phyloP scores from a whole-genome alignment of 2,113 vertebrate species.

The Mungos mungo region DNA sequence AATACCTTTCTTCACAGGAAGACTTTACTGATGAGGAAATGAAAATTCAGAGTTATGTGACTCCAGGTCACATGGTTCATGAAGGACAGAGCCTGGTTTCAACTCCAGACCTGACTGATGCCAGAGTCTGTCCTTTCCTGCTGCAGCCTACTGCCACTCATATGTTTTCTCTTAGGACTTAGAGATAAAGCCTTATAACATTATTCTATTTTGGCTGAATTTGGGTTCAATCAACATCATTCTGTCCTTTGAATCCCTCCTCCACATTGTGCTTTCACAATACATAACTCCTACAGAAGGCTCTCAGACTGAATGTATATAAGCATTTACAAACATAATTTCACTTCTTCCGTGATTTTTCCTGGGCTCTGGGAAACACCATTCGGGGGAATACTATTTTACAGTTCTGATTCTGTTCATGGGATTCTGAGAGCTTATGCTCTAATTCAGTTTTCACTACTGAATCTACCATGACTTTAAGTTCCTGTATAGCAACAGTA shows the following conservation, averaged over 20 bases:
- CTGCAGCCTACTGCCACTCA: accelerated
- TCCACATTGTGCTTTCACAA: not conserved
- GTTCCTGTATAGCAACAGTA: not conserved
- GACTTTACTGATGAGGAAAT: not conserved
- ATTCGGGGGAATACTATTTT: not conserved
- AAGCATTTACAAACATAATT: not conserved
- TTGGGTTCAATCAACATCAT: not conserved
- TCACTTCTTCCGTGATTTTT: not conserved
- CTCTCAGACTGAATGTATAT: not conserved
- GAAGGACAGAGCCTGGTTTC: not conserved
- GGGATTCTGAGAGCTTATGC: not conserved
- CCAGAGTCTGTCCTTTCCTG: not conserved
- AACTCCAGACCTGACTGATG: not conserved
- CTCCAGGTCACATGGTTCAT: not conserved
- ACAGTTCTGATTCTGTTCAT: not conserved
- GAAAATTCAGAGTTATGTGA: not conserved
- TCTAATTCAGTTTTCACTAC: not conserved
- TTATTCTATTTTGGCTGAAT: not conserved
- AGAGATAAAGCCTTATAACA: not conserved
- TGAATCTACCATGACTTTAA: not conserved
- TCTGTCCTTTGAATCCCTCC: not conserved
- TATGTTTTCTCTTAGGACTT: not conserved
- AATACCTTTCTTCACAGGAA: not conserved
- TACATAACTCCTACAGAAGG: not conserved
- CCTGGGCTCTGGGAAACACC: not conserved